These are phyloP conservation scores for Pelochelys cantorii DNA, from an alignment of 2,797 vertebrate species.

Conservation along the genomic window DNA sequence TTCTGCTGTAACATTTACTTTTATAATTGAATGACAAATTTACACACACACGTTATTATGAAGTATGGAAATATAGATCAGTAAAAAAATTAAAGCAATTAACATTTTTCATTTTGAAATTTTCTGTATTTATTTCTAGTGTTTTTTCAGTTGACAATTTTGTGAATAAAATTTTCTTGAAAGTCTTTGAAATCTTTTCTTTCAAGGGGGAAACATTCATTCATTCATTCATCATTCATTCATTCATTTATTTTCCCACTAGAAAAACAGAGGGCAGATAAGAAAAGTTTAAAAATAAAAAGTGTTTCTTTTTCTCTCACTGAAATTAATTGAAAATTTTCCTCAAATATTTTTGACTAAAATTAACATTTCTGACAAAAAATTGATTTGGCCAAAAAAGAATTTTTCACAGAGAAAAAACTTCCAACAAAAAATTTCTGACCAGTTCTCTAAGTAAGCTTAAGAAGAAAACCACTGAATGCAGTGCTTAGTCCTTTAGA, in stretches of 20 bases:
- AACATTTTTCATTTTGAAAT: neutral
- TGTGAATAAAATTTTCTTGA: neutral
- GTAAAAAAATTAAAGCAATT: neutral
- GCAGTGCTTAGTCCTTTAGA: neutral
- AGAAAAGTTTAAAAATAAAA: neutral
- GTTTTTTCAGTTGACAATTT: neutral
- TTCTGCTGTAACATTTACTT: neutral
- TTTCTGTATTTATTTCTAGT: neutral
- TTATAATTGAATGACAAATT: neutral
- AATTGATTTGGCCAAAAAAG: neutral
- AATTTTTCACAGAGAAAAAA: neutral
- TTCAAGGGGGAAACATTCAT: neutral
- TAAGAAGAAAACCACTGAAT: neutral
- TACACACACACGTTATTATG: neutral
- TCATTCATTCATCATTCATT: neutral
- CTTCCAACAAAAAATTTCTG: neutral
- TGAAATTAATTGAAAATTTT: neutral
- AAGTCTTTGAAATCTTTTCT: neutral
- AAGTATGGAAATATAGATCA: neutral
- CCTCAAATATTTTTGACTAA: neutral
- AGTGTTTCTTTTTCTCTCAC: neutral
- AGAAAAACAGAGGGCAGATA: neutral
- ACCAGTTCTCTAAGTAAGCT: neutral
- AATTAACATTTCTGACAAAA: neutral
- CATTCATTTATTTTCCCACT: neutral